phyloP scores from a whole-genome alignment of 2,113 vertebrate genomes.

The Gopherus flavomarginatus region DNA sequence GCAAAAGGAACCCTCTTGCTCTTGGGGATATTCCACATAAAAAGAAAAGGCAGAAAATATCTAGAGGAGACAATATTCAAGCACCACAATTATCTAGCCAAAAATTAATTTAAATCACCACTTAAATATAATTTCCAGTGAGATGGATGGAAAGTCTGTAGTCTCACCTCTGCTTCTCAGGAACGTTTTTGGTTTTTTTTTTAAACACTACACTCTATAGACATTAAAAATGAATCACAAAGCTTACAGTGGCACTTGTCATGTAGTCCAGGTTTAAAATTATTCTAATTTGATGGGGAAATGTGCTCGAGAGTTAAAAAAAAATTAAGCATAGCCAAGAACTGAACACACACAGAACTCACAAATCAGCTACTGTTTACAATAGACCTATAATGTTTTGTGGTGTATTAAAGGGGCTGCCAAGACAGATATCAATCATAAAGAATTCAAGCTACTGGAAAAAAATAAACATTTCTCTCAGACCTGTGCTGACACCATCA shows the following conservation, averaged over 20 bases:
- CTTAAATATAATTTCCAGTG: background rate
- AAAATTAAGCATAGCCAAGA: background rate
- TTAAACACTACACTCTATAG: background rate
- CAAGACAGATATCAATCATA: background rate
- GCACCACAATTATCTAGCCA: background rate
- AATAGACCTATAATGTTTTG: background rate
- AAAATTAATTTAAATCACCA: background rate
- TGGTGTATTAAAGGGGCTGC: background rate
- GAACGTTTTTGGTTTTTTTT: background rate
- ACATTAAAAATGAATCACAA: background rate
- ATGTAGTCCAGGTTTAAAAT: background rate
- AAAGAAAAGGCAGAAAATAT: background rate
- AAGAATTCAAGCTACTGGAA: background rate
- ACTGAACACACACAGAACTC: accelerated
- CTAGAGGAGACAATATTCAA: background rate
- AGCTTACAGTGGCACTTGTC: background rate
- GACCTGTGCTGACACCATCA: background rate
- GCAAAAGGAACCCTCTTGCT: background rate
- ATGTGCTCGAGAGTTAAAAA: background rate
- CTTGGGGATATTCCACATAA: background rate
- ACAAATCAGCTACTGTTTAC: background rate
- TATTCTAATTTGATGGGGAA: background rate
- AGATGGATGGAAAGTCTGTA: background rate
- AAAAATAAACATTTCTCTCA: background rate
- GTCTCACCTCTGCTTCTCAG: background rate